Conservation (phyloP, 1,140 invertebrate genomes). For the Schlechtendalia chinensis region DNA sequence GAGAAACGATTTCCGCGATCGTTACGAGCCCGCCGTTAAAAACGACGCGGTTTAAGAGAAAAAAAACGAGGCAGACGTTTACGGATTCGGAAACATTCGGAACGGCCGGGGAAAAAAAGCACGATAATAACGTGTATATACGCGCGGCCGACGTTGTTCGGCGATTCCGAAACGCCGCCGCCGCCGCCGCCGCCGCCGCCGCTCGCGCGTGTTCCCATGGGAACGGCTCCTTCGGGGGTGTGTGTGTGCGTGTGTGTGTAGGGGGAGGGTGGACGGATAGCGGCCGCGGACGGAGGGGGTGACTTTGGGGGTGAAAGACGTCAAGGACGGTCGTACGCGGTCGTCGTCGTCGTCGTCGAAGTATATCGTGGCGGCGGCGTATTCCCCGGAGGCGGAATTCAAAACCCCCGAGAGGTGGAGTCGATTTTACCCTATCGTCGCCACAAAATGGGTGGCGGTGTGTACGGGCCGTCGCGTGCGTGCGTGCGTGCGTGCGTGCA, state of each 20-base stretch:
- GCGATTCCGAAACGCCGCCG: too few species aligned
- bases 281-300: not conserved
- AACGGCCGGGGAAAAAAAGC: too few species aligned
- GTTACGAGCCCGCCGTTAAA: too few species aligned
- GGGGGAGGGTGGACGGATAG: too few species aligned
- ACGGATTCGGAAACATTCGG: too few species aligned
- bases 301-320: constrained; percentile 5
- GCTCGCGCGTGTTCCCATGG: constrained; percentile 57
- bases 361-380: constrained; percentile 48
- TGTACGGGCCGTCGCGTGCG: not conserved
- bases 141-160: not conserved
- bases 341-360: not conserved
- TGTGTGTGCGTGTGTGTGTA: constrained; percentile 50
- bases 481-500: constrained; percentile 8
- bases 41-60: too few species aligned
- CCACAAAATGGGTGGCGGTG: constrained; percentile 46
- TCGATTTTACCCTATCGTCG: constrained; percentile 51
- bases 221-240: constrained; percentile 56
- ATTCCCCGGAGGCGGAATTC: constrained; percentile 55
- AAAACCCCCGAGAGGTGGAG: constrained; percentile 55
- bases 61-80: too few species aligned
- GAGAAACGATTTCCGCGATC: too few species aligned
- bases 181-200: not conserved
- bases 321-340: constrained; percentile 30
- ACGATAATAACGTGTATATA: too few species aligned